phyloP scores from a whole-genome alignment of 2,797 vertebrate species.

The Falco naumanni region DNA sequence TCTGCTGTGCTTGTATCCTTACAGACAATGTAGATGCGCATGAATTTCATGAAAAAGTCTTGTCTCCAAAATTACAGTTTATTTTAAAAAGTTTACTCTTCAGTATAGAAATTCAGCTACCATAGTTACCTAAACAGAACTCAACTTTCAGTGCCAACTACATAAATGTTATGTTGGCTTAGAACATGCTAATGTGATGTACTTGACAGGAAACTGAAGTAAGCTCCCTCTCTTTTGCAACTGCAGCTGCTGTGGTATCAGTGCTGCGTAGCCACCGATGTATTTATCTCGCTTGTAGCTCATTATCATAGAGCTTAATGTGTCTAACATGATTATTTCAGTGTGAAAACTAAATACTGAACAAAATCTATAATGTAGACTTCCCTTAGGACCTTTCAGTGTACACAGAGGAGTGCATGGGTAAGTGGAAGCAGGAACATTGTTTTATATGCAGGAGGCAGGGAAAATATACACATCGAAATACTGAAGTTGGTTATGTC shows the following conservation, averaged over 20 bases:
- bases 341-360: background rate
- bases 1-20: background rate
- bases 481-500: background rate
- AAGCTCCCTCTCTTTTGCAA: background rate
- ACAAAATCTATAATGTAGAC: background rate
- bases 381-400: background rate
- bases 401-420: background rate
- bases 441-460: background rate
- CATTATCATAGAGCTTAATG: background rate
- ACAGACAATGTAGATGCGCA: background rate
- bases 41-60: background rate
- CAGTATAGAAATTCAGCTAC: background rate
- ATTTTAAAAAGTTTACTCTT: background rate
- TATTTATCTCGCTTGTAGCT: background rate
- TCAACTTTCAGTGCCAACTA: background rate
- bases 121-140: background rate
- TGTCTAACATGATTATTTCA: background rate
- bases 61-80: background rate
- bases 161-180: background rate
- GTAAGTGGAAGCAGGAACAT: background rate
- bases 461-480: background rate
- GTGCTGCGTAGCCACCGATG: background rate
- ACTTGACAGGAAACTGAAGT: background rate
- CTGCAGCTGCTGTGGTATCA: background rate
- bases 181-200: background rate